Evolutionary conservation across 2,113 vertebrate species (phyloP), one percentile per base, ranked within the genome.

Genomic region (Callocephalon fimbriatum): DNA sequence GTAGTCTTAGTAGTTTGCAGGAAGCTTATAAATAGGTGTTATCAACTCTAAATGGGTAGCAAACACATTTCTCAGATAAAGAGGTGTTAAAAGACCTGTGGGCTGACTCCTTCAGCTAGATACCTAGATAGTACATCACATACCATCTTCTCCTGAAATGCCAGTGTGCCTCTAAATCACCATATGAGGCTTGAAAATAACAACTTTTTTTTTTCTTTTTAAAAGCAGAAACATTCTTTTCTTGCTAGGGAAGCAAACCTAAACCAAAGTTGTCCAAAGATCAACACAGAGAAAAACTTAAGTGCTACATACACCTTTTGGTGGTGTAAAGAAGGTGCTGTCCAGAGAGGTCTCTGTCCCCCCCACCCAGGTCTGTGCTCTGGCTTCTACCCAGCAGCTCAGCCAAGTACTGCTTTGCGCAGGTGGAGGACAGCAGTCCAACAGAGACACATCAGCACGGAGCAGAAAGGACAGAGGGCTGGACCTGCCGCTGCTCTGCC

Each of bases 361-460:
- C 14, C 47, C 42, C 56, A 5, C 22, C 23, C 71, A 86, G 37
- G 23, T 37, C 79, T 29, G 62, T 75, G 73, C 83, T 50, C 67
- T 12, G 37, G 31, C 21, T 51, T 35, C 58, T 44, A 47, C 23
- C 27, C 58, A 79, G 74, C 45, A 75, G 88, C 59, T 70, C 90
- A 68, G 75, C 32, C 40, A 31, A 66, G 29, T 68, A 31, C 37
- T 54, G 84, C 68, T 51, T 22, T 8, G 51, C 25, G 51, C 66
- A 37, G 21, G 17, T 4, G 9, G 17, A 72, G 10, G 59, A 71
- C 32, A 21, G 71, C 58, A 47, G 50, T 48, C 19, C 37, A 35
- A 15, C 50, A 2, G 0, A 75, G 25, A 58, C 31, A 45, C 45
- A 29, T 8, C 3, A 5, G 12, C 37, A 32, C 0, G 1, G 42